A percentile compares a stretch with the other conserved stretches of the same genome.
phyloP scores from a whole-genome alignment of 1,140 invertebrate species.

The Camponotus pennsylvanicus region DNA sequence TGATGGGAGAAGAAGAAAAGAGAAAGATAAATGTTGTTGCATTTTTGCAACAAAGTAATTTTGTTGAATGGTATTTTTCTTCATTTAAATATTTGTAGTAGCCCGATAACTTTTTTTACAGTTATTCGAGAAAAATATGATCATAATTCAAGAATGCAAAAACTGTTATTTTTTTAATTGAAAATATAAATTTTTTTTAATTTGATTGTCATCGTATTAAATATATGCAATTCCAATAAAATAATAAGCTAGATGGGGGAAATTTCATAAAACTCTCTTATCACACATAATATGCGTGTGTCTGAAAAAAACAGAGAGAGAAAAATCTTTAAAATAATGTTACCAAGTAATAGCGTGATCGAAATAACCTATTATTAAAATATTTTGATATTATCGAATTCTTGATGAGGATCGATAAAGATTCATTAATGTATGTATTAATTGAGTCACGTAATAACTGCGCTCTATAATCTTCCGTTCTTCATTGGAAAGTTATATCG shows the following conservation, averaged over 20 bases:
- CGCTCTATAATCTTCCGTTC: constrained; percentile 8
- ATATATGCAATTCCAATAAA: too few species aligned
- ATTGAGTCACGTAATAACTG: constrained; percentile 21
- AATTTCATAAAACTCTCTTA: too few species aligned
- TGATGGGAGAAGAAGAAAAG: not conserved
- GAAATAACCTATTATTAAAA: constrained; percentile 16
- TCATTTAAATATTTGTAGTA: not conserved
- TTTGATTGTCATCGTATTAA: too few species aligned
- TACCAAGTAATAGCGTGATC: not conserved
- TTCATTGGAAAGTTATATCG: constrained; percentile 23
- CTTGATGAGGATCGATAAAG: not conserved
- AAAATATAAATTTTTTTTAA: too few species aligned
- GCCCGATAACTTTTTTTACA: constrained; percentile 28
- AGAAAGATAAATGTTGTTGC: not conserved
- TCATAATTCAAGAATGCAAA: constrained; percentile 26
- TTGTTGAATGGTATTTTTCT: constrained; percentile 21
- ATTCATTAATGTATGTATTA: constrained; percentile 16
- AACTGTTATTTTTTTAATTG: too few species aligned
- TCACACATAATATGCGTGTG: too few species aligned
- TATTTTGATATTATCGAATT: not conserved
- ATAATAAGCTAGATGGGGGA: too few species aligned
- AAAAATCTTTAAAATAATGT: constrained; percentile 29
- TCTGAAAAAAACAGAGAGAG: too few species aligned
- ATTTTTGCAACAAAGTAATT: not conserved
- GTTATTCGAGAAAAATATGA: constrained; percentile 14